Conservation (phyloP, 1,140 invertebrate species). For the Samia ricini region DNA sequence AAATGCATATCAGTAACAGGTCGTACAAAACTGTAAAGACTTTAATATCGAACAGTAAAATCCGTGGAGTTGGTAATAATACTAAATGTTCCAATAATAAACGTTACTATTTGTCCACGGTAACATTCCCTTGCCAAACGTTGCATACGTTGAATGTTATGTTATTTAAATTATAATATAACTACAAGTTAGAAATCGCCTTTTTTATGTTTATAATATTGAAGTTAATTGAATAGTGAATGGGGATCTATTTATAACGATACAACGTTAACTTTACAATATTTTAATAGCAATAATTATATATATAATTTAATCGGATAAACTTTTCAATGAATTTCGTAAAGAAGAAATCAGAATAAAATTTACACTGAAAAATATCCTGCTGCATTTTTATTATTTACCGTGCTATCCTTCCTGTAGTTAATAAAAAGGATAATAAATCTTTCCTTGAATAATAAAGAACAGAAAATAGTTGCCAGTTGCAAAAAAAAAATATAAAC, state of each 20-base stretch:
- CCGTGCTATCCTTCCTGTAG: too few species aligned
- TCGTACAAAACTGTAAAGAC: constrained; percentile 45
- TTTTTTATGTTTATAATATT: neutral
- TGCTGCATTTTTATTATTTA: too few species aligned
- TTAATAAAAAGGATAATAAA: neutral
- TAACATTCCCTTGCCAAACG: constrained; percentile 4
- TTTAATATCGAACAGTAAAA: constrained; percentile 47
- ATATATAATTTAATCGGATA: too few species aligned
- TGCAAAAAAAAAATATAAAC: neutral
- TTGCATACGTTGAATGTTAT: constrained; percentile 2
- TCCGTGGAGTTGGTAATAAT: constrained; percentile 42
- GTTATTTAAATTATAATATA: neutral
- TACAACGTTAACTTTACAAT: too few species aligned
- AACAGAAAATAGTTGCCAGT: neutral
- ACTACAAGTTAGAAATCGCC: neutral
- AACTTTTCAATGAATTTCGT: too few species aligned
- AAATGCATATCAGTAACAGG: constrained; percentile 66
- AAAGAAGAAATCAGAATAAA: too few species aligned
- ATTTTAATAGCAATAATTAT: too few species aligned
- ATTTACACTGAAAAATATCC: too few species aligned
- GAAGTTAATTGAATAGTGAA: neutral
- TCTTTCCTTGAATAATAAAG: neutral
- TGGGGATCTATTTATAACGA: neutral
- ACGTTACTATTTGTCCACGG: constrained; percentile 10
- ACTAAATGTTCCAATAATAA: constrained; percentile 18